Conservation (phyloP, 1,140 invertebrate species). For the Pararge aegeria region DNA sequence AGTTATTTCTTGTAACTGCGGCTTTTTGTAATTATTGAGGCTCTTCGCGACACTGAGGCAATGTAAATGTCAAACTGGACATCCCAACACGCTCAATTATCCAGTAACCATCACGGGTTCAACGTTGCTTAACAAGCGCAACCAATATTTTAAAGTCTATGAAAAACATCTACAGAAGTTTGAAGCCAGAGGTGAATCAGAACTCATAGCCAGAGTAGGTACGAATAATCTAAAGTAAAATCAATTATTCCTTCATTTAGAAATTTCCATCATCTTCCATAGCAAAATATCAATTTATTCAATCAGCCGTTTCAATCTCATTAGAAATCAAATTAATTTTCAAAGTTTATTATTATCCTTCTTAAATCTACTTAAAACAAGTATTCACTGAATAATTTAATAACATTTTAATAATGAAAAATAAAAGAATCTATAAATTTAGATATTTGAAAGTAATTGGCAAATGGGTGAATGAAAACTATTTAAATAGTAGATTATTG, state of each 20-base stretch:
- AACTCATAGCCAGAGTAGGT: not conserved
- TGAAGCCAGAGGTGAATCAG: not conserved
- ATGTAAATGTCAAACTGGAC: too few relatives aligned
- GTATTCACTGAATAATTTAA: constrained; percentile 26
- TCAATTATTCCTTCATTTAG: constrained; percentile 9
- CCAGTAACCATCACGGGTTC: too few relatives aligned
- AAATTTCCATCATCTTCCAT: constrained; percentile 17
- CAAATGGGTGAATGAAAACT: too few relatives aligned
- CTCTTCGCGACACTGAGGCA: too few relatives aligned
- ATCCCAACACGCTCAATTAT: too few relatives aligned
- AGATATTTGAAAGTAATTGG: not conserved
- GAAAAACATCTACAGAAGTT: too few relatives aligned
- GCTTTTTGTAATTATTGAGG: too few relatives aligned
- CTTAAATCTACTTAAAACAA: constrained; percentile 27
- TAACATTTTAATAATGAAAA: constrained; percentile 10
- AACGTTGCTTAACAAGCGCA: too few relatives aligned
- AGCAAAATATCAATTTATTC: constrained; percentile 21
- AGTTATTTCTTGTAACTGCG: too few relatives aligned
- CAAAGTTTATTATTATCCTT: constrained; percentile 29
- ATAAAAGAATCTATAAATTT: too few relatives aligned
- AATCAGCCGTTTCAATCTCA: constrained; percentile 29
- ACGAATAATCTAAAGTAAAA: not conserved
- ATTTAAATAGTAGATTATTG: too few relatives aligned
- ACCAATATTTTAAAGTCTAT: too few relatives aligned
- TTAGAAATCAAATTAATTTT: constrained; percentile 36